Conservation (phyloP, 2,888 invertebrate species). For the Epinotia brunnichana region DNA sequence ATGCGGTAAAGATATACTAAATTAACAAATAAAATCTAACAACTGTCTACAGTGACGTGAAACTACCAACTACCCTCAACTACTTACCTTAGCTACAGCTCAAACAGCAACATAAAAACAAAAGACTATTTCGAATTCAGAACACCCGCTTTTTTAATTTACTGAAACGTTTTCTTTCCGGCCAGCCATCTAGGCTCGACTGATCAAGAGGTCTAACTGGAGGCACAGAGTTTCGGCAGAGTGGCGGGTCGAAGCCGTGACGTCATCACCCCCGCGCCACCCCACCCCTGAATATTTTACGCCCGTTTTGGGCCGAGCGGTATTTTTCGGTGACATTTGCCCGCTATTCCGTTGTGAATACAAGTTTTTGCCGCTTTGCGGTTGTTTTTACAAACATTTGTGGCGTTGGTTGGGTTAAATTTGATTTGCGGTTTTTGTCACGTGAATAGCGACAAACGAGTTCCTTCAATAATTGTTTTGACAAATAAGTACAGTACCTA, state of each 20-base stretch:
- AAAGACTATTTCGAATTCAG: constrained; percentile 44
- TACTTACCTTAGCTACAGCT: constrained; percentile 61
- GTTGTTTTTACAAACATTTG: constrained; percentile 18
- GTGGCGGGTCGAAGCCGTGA: constrained; percentile 72
- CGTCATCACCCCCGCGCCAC: constrained; percentile 65
- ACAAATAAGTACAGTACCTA: neutral
- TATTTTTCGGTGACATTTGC: constrained; percentile 44
- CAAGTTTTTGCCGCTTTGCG: constrained; percentile 36
- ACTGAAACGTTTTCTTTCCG: neutral
- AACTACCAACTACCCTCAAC: constrained; percentile 13
- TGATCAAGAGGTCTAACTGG: constrained; percentile 57
- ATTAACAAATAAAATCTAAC: constrained; percentile 14
- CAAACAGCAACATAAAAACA: constrained; percentile 52
- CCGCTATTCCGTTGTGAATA: constrained; percentile 47
- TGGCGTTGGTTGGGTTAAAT: neutral
- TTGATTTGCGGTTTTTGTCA: constrained; percentile 6
- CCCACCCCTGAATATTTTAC: constrained; percentile 72
- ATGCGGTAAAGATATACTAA: neutral
- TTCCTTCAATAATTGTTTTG: neutral
- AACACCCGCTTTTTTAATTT: constrained; percentile 25
- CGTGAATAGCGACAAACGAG: neutral
- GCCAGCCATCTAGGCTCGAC: constrained; percentile 20
- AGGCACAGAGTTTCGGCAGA: constrained; percentile 61
- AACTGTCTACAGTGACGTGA: constrained; percentile 15
- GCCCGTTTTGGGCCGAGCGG: constrained; percentile 66